Conservation (phyloP, 2,888 invertebrate species). For the Eupelmus urozonus region DNA sequence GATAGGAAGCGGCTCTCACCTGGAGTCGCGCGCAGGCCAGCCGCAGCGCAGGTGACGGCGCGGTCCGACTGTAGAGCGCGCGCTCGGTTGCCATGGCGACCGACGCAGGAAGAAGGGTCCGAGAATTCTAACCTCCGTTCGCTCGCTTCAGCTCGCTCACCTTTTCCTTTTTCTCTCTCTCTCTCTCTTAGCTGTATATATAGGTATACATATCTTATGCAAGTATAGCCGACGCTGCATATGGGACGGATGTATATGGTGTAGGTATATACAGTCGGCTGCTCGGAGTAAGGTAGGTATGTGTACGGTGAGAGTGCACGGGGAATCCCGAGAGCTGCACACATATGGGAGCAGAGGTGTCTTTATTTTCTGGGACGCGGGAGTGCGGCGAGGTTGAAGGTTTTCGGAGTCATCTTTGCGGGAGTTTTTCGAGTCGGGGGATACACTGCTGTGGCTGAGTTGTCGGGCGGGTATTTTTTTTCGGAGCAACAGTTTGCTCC, state of each 20-base stretch:
- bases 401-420: no score
- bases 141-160: background rate
- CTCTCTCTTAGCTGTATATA: background rate
- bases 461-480: no score
- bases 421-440: no score
- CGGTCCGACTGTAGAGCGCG: conserved; percentile 28
- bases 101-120: conserved; percentile 56
- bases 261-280: no score
- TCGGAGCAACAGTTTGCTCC: no score
- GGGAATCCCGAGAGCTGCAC: conserved; percentile 1
- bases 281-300: conserved; percentile 41
- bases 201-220: background rate
- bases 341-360: background rate
- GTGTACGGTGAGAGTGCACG: background rate
- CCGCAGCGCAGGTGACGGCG: conserved; percentile 35
- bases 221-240: no score
- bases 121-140: conserved; percentile 40
- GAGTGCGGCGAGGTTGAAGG: no score
- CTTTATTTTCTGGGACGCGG: background rate
- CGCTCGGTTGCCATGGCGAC: conserved; percentile 66
- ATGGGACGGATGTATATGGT: no score
- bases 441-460: no score
- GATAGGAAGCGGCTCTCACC: conserved; percentile 46
- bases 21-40: conserved; percentile 23
- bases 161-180: background rate